Percentiles rank a stretch among this genome's conserved stretches.
phyloP scores from a whole-genome alignment of 2,888 invertebrate genomes.

The Mythimna ferrago region DNA sequence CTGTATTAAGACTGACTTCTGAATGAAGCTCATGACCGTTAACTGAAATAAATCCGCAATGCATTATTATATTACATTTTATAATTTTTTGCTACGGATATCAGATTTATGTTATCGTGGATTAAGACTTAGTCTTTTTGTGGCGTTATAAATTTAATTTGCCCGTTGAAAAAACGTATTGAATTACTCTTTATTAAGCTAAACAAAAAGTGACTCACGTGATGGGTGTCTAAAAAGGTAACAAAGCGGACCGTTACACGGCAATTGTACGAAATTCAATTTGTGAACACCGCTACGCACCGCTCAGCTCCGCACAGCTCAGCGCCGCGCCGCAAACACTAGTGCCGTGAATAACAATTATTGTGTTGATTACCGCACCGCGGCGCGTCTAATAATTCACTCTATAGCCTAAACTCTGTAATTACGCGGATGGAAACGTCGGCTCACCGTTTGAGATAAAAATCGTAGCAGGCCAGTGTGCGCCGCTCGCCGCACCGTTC shows the following conservation, averaged over 20 bases:
- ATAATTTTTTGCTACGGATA: constrained; percentile 46
- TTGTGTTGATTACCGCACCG: constrained; percentile 86
- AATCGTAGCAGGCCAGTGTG: constrained; percentile 76
- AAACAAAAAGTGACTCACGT: constrained; percentile 64
- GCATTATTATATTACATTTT: constrained; percentile 20
- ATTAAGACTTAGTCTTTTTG: constrained; percentile 55
- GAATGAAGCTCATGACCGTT: constrained; percentile 51
- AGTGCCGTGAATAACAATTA: constrained; percentile 86
- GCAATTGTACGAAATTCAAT: constrained; percentile 85
- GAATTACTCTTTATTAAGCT: constrained; percentile 59
- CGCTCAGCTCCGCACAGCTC: constrained; percentile 21
- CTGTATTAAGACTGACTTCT: constrained; percentile 37
- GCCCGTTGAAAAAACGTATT: constrained; percentile 47
- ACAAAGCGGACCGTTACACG: constrained; percentile 77
- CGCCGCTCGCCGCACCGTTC: constrained; percentile 62
- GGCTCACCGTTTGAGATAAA: constrained; percentile 89
- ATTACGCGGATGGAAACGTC: constrained; percentile 88
- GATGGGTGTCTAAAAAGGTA: constrained; percentile 68
- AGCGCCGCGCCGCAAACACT: constrained; percentile 72
- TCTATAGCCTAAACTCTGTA: constrained; percentile 88
- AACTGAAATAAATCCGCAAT: constrained; percentile 45
- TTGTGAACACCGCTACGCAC: constrained; percentile 66
- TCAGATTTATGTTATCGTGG: constrained; percentile 50
- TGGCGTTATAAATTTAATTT: constrained; percentile 56
- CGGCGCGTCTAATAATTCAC: constrained; percentile 89